Percentiles rank a stretch among this genome's conserved stretches.
phyloP scores from a whole-genome alignment of 2,113 vertebrate species.

The Argyrosomus japonicus region DNA sequence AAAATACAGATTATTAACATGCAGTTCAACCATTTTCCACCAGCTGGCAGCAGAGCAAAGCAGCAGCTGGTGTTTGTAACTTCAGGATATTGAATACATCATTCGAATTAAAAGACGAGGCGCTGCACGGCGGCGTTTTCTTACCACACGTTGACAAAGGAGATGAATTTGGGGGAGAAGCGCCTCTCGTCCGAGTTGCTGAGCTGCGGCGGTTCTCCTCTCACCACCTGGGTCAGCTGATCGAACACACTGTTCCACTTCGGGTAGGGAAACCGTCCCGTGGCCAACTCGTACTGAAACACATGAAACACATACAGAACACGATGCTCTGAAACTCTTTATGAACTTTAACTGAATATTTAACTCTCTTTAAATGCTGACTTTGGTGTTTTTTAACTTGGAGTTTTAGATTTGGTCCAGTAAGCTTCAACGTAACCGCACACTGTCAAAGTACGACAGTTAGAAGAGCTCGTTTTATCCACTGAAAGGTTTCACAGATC shows the following conservation, averaged over 20 bases:
- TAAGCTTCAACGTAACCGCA: no score
- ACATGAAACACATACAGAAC: not conserved
- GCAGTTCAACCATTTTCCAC: slow-evolving; percentile 28
- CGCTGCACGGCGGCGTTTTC: slow-evolving; percentile 27
- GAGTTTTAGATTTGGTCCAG: no score
- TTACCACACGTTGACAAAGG: slow-evolving; percentile 99
- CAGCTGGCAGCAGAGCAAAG: slow-evolving; percentile 2
- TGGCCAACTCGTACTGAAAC: slow-evolving; percentile 94
- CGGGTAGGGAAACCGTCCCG: slow-evolving; percentile 96
- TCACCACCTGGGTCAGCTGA: slow-evolving; percentile 98
- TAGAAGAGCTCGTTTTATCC: no score
- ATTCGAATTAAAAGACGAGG: not conserved
- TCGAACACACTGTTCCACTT: slow-evolving; percentile 99
- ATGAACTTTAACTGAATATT: no score
- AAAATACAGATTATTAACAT: not conserved
- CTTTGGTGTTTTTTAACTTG: no score
- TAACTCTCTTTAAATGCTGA: no score
- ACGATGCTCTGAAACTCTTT: no score
- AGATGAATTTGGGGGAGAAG: slow-evolving; percentile 98
- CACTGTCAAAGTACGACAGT: no score
- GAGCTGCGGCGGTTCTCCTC: slow-evolving; percentile 97
- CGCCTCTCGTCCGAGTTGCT: slow-evolving; percentile 97
- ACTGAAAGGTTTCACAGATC: no score
- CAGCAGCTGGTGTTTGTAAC: not conserved
- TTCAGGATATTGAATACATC: no score